These are phyloP conservation scores for Polydrusus cervinus DNA, from an alignment of 2,888 invertebrate species.

Conservation along the genomic window DNA sequence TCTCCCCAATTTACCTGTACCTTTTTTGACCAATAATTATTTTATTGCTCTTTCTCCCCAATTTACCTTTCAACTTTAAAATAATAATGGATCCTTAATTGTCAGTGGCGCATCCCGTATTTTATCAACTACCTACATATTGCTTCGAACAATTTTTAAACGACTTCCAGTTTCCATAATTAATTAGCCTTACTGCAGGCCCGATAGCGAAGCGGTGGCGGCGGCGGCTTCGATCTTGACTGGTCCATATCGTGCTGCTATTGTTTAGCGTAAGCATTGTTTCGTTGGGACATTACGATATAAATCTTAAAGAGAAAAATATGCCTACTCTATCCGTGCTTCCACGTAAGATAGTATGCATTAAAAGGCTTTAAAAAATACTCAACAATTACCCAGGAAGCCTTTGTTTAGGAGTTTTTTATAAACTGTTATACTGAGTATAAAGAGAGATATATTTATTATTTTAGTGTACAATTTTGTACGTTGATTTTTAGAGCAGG, in stretches of 20 bases:
- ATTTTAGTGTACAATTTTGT: no score
- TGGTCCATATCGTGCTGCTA: slow-evolving; percentile 45
- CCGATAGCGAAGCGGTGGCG: not conserved
- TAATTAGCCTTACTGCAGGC: not conserved
- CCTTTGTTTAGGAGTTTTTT: not conserved
- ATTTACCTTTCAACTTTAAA: no score
- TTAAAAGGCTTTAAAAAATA: not conserved
- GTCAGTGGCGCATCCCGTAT: not conserved
- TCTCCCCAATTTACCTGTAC: no score
- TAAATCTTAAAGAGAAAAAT: slow-evolving; percentile 42
- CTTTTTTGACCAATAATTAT: no score
- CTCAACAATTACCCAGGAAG: not conserved
- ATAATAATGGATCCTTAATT: not conserved
- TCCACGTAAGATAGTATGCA: slow-evolving; percentile 8
- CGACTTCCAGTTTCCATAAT: slow-evolving; percentile 9
- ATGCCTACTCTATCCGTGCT: not conserved
- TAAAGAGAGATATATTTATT: no score
- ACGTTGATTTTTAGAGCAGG: no score
- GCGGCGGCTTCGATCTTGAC: slow-evolving; percentile 15
- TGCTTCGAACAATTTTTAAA: not conserved
- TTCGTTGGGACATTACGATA: slow-evolving; percentile 26
- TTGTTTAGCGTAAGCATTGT: slow-evolving; percentile 48
- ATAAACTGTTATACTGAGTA: no score
- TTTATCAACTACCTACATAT: not conserved
- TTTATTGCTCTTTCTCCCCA: no score